These are phyloP conservation scores for Hydrocynus forskahlii DNA, from an alignment of 2,797 vertebrate genomes.

Conservation along the genomic window DNA sequence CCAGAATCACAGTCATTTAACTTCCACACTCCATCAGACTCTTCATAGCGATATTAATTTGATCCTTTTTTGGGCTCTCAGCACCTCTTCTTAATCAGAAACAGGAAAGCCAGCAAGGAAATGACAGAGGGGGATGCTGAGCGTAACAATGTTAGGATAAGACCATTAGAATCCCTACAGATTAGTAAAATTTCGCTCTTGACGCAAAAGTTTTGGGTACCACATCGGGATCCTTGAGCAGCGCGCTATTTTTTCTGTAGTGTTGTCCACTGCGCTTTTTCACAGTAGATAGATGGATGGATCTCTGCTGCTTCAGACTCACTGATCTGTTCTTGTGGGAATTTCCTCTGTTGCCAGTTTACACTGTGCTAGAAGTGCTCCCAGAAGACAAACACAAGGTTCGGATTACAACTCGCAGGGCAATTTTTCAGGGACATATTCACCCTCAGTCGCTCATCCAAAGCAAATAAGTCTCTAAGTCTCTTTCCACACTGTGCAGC, in stretches of 20 bases:
- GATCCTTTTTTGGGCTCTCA: not conserved
- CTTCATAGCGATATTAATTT: not conserved
- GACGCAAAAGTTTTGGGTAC: not conserved
- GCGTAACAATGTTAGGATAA: not conserved
- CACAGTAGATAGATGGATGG: not conserved
- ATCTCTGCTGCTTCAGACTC: not conserved
- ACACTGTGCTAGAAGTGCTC: not conserved
- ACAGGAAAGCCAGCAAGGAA: not conserved
- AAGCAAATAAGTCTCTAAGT: constrained; percentile 23
- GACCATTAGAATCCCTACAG: not conserved
- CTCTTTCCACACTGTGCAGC: not conserved
- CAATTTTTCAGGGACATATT: not conserved
- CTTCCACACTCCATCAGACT: not conserved
- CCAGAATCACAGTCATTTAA: not conserved
- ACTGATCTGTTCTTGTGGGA: not conserved
- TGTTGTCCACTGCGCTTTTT: not conserved
- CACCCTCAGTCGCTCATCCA: constrained; percentile 19
- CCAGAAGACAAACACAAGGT: not conserved
- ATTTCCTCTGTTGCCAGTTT: not conserved
- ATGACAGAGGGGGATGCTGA: not conserved
- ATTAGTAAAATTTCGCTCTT: constrained; percentile 2
- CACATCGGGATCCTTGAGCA: no score
- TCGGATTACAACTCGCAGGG: not conserved
- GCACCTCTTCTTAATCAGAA: not conserved
- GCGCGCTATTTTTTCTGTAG: not conserved